Evolutionary conservation across 1,140 invertebrate species (phyloP), one percentile per base, ranked within the genome.

Genomic region (Caerostris extrusa): DNA sequence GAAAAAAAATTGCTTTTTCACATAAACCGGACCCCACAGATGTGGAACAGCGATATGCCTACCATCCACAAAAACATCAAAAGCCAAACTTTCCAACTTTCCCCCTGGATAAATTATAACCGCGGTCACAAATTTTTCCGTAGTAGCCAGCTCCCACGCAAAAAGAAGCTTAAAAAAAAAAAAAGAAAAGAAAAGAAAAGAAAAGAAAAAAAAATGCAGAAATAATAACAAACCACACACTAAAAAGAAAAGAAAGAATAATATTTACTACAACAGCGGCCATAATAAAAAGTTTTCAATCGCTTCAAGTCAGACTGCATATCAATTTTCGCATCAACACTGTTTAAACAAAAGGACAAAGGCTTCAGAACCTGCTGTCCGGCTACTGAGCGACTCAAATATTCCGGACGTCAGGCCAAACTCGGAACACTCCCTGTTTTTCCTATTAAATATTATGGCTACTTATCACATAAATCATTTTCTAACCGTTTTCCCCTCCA

Each of bases 271-370:
- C 69, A 77, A 77, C 69, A 77, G 14, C 69, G 69, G 69, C 69
- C 56, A 8, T 85, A 85, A 87, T 87, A 34, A 64, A 87, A 87
- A 87, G 85, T 57, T 87, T 87, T 87, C 85, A 61, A 50, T 87
- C 69, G 34, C 69, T 10, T 12, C 19, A 77, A 69, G 50, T 53
- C 34, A 14, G 12, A 4, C 34, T 17, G 34, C 67, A 67, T 90
- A 90, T 90, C 88, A 90, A 90, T 90, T 90, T 90, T 90, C 88
- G 88, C 88, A 90, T 90, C 88, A 90, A 90, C 88, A 77, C 88
- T 60, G 56, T 77, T 90, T 90, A 90, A 90, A 90, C 88, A 90
- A 90, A 77, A 56, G 88, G 6, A 61, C 64, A 55, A n/a, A 19
- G 8, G 88, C 64, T 1, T 69, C 17, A n/a, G 56, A 5, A 7